Evolutionary conservation across 2,888 invertebrate genomes (phyloP).

Genomic region (Drosophila meridiana): DNA sequence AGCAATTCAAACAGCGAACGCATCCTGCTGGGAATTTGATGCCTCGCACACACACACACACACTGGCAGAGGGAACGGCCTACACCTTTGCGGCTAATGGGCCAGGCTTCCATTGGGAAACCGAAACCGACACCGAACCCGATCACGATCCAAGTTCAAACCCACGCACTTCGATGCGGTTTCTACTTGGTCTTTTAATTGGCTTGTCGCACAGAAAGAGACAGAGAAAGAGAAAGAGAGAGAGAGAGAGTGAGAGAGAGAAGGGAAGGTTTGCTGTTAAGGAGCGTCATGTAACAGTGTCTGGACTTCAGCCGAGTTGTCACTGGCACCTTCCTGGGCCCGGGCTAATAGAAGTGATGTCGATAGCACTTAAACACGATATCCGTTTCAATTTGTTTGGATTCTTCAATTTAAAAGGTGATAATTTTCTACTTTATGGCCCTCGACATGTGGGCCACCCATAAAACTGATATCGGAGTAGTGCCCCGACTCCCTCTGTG

Average conservation of each 20-base stretch:
- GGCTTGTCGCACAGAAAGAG: conserved; percentile 76
- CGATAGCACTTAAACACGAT: conserved; percentile 85
- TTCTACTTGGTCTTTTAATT: conserved; percentile 75
- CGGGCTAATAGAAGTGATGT: conserved; percentile 84
- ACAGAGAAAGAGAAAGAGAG: not conserved
- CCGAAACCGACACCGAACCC: conserved; percentile 39
- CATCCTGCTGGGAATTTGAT: conserved; percentile 81
- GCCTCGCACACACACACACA: conserved; percentile 37
- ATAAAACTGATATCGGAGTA: conserved; percentile 84
- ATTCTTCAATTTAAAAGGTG: conserved; percentile 86
- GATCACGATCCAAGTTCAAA: conserved; percentile 60
- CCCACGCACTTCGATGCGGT: conserved; percentile 69
- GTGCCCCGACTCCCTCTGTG: conserved; percentile 46
- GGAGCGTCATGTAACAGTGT: conserved; percentile 74
- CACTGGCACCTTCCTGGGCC: conserved; percentile 41
- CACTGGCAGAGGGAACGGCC: conserved; percentile 40
- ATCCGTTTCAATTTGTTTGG: conserved; percentile 86
- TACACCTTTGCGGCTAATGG: conserved; percentile 80
- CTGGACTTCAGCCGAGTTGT: conserved; percentile 40
- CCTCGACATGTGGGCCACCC: conserved; percentile 86
- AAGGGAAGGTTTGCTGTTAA: conserved; percentile 54
- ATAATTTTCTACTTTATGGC: conserved; percentile 85
- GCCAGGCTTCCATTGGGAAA: conserved; percentile 61
- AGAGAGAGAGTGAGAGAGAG: not conserved
- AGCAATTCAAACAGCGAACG: conserved; percentile 74